A percentile compares a stretch with the other conserved stretches of the same genome.
phyloP scores from a whole-genome alignment of 2,797 vertebrate genomes.

The Chaenodraco wilsoni region DNA sequence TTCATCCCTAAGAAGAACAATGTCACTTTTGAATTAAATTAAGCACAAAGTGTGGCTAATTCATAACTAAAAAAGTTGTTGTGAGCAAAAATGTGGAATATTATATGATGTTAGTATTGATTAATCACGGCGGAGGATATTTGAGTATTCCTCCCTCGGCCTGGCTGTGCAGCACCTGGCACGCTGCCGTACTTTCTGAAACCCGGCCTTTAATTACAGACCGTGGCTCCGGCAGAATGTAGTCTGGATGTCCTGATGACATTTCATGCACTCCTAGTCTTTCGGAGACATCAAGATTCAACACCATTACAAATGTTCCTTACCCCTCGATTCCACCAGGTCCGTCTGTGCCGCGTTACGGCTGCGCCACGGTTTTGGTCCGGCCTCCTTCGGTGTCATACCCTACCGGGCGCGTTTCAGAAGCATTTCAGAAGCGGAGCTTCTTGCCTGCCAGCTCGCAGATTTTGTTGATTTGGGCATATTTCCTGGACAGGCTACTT shows the following conservation, averaged over 20 bases:
- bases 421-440: too few species aligned
- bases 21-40: neutral
- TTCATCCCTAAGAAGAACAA: neutral
- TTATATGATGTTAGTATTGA: neutral
- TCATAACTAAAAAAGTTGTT: neutral
- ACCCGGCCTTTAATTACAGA: constrained; percentile 33
- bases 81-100: neutral
- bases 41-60: neutral
- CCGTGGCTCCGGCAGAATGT: constrained; percentile 1
- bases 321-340: too few species aligned
- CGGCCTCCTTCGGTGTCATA: too few species aligned
- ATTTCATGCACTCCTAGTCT: constrained; percentile 10
- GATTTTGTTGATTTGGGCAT: too few species aligned
- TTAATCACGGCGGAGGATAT: neutral
- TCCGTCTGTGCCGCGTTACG: too few species aligned
- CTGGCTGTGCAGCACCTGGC: constrained; percentile 29
- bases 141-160: neutral
- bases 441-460: too few species aligned
- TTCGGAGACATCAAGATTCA: constrained; percentile 4
- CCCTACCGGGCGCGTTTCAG: too few species aligned
- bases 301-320: neutral
- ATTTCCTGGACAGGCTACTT: too few species aligned
- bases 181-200: neutral
- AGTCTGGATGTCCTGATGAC: constrained; percentile 12
- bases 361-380: too few species aligned